A percentile compares a stretch with the other conserved stretches of the same genome.
Evolutionary conservation across 2,797 vertebrate genomes (phyloP).

Genomic region (Nasua narica): DNA sequence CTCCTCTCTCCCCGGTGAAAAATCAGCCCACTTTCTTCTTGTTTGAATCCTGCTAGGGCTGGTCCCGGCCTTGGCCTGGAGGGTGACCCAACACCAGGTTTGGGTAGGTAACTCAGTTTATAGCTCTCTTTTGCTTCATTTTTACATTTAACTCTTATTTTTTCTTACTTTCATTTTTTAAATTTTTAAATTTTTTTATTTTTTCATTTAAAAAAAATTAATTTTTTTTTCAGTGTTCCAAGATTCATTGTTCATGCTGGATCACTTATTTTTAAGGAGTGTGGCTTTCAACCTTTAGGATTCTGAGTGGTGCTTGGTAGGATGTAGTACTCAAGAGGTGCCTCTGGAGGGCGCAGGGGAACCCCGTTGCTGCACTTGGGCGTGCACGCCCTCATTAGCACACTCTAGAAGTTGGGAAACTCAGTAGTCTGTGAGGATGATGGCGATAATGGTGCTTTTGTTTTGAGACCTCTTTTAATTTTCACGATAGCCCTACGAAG

Average conservation of each 20-base stretch:
- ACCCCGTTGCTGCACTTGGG: fast-evolving
- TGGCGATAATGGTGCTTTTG: neutral
- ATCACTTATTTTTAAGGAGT: neutral
- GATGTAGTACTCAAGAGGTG: neutral
- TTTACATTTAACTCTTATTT: neutral
- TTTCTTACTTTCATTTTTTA: neutral
- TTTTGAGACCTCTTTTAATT: neutral
- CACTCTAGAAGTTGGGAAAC: neutral
- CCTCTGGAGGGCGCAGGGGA: neutral
- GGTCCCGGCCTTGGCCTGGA: neutral
- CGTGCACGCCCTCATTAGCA: fast-evolving
- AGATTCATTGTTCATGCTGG: no score
- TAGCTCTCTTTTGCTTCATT: neutral
- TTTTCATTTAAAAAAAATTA: no score
- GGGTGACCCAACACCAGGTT: neutral
- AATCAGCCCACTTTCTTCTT: neutral
- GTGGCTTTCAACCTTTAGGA: neutral
- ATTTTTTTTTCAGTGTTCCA: no score
- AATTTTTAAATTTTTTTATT: no score
- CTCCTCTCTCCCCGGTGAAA: neutral
- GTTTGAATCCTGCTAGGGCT: neutral
- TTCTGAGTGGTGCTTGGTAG: no score
- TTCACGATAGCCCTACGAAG: neutral
- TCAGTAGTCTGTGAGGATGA: fast-evolving
- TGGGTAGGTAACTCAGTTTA: neutral